A percentile compares a stretch with the other conserved stretches of the same genome.
Conservation (phyloP, 1,140 invertebrate genomes). For the Drosophila nebulosa region DNA sequence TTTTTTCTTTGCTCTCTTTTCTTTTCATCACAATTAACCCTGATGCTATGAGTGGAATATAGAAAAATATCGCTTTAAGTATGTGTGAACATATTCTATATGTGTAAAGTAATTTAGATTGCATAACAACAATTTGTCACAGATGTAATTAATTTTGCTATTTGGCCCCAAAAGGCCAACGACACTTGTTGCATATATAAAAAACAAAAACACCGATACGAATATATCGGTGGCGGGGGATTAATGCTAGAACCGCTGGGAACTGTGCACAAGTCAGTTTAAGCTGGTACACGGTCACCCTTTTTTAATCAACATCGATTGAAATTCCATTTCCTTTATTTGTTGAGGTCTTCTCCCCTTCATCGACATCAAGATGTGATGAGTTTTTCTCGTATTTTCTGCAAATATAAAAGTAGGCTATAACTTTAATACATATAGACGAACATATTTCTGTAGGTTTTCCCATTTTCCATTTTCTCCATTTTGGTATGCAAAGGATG, state of each 20-base stretch:
- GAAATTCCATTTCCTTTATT: not conserved
- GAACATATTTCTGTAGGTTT: not conserved
- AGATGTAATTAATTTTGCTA: not conserved
- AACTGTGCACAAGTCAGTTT: not conserved
- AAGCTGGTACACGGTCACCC: not conserved
- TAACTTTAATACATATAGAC: not conserved
- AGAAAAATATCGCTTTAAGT: not conserved
- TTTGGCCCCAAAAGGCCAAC: not conserved
- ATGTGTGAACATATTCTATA: not conserved
- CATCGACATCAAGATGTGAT: not conserved
- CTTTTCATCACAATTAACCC: not conserved
- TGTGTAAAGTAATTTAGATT: not conserved
- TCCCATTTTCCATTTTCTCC: not conserved
- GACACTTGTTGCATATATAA: not conserved
- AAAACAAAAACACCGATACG: not conserved
- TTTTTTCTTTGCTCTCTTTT: not conserved
- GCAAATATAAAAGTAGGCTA: not conserved
- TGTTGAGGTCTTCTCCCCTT: not conserved
- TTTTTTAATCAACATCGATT: constrained; percentile 1
- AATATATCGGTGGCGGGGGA: not conserved
- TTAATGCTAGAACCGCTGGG: not conserved
- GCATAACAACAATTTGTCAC: not conserved
- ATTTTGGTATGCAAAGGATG: not conserved
- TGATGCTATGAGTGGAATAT: not conserved
- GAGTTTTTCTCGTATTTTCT: not conserved